Conservation (phyloP, 2,113 vertebrate species). For the Corvus hawaiiensis region DNA sequence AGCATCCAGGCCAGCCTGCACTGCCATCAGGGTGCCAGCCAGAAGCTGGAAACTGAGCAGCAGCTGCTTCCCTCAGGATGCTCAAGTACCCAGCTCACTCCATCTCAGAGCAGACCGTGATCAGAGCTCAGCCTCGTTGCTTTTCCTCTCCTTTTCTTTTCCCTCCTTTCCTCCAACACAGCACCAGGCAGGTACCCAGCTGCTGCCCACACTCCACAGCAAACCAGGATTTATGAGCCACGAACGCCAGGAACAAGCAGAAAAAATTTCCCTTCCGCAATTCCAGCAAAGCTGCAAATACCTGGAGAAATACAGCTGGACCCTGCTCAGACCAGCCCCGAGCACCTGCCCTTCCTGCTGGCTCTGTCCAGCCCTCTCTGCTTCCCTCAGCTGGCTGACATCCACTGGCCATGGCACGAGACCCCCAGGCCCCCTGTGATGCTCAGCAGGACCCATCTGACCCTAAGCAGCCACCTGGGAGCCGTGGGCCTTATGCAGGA, state of each 20-base stretch:
- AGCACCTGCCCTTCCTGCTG: not conserved
- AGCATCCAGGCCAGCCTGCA: not conserved
- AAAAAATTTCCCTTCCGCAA: not conserved
- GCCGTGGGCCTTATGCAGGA: not conserved
- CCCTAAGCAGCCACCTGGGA: not conserved
- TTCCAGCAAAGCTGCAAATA: not conserved
- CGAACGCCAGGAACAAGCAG: not conserved
- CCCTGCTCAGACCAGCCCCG: not conserved
- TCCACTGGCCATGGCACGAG: not conserved
- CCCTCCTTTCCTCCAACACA: not conserved
- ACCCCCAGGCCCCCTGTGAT: not conserved
- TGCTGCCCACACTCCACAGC: not conserved
- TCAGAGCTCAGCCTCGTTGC: not conserved
- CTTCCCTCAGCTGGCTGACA: not conserved
- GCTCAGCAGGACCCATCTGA: not conserved
- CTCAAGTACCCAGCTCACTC: not conserved
- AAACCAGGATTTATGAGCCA: not conserved
- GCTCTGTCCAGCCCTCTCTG: not conserved
- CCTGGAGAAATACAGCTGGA: not conserved
- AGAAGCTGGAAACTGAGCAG: not conserved
- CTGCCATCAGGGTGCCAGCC: not conserved
- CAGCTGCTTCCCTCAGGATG: not conserved
- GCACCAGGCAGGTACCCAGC: not conserved
- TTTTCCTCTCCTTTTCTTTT: not conserved
- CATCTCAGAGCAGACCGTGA: not conserved